Evolutionary conservation across 2,113 vertebrate genomes (phyloP), one percentile per base, ranked within the genome.

Genomic region (Thalassarche chlororhynchos): DNA sequence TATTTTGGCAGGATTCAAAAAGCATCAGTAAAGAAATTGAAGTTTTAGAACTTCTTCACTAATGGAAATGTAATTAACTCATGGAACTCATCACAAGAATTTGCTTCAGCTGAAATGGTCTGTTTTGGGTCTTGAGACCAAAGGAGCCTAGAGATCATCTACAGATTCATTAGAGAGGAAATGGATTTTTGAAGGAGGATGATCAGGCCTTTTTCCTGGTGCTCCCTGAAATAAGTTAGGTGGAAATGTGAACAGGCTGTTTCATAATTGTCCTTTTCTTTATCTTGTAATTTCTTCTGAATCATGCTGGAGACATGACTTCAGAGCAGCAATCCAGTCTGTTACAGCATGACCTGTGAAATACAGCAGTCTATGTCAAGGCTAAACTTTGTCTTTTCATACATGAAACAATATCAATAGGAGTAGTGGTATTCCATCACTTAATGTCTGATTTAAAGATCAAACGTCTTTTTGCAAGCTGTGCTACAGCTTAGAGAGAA

Each of bases 251-350:
- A 89, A 9, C 38, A 44, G 82, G 17, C 94, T 86, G 95, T 94
- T 97, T 96, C 91, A 20, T 97, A 96, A 96, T 91, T 95, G 89
- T 94, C 91, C 89, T 96, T 95, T 89, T 28, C 89, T 86, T 93
- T 90, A 77, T 95, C 96, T 95, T 95, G 91, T 93, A 62, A 90
- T 70, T 94, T 70, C 46, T 80, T 60, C 58, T 91, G 96, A 80
- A 32, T 94, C 62, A 71, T 20, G 47, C 5, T 36, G 82, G 74
- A 93, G 94, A 68, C 77, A 42, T 1, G 68, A 57, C 77, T 95
- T 10, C 17, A 38, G 90, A 90, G 36, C 87, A 79, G 66, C 70
- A n/a, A 64, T 60, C 61, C 66, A 40, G 86, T 31, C 94, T 94
- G 47, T 79, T 62, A 5, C 74, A 77, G 9, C 71, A 36, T 74